phyloP scores from a whole-genome alignment of 1,140 invertebrate species.

The Drosophila mojavensis region DNA sequence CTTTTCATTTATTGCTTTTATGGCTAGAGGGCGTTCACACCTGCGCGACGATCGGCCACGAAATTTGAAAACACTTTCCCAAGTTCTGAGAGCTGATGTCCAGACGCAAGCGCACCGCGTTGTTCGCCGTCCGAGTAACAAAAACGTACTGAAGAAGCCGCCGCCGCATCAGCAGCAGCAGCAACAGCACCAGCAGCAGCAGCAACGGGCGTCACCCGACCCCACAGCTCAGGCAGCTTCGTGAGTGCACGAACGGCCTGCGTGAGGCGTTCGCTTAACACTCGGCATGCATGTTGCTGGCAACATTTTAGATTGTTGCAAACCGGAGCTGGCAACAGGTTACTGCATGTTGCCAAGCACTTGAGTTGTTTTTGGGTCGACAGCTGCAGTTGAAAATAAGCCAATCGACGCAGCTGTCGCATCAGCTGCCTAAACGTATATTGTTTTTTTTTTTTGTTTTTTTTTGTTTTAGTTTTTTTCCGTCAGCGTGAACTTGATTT shows the following conservation, averaged over 20 bases:
- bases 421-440: slow-evolving; percentile 6
- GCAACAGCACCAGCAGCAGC: slow-evolving; percentile 3
- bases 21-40: slow-evolving; percentile 31
- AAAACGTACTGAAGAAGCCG: slow-evolving; percentile 61
- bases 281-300: slow-evolving; percentile 39
- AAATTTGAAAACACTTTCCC: slow-evolving; percentile 33
- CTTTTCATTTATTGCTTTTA: slow-evolving; percentile 12
- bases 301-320: slow-evolving; percentile 47
- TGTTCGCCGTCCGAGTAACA: slow-evolving; percentile 61
- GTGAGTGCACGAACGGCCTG: slow-evolving; percentile 26
- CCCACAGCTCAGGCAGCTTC: slow-evolving; percentile 1
- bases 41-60: slow-evolving; percentile 35
- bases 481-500: slow-evolving; percentile 48
- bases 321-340: slow-evolving; percentile 44
- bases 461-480: neutral
- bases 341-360: slow-evolving; percentile 21
- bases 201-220: slow-evolving; percentile 1
- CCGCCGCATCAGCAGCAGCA: slow-evolving; percentile 10
- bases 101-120: slow-evolving; percentile 62
- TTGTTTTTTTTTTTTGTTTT: neutral
- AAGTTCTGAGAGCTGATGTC: slow-evolving; percentile 4
- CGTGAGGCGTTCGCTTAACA: slow-evolving; percentile 18
- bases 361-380: neutral
- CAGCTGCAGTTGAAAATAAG: slow-evolving; percentile 18
- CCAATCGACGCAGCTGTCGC: slow-evolving; percentile 12